Evolutionary conservation across 2,888 invertebrate species (phyloP).

Genomic region (Cotesia congregata): DNA sequence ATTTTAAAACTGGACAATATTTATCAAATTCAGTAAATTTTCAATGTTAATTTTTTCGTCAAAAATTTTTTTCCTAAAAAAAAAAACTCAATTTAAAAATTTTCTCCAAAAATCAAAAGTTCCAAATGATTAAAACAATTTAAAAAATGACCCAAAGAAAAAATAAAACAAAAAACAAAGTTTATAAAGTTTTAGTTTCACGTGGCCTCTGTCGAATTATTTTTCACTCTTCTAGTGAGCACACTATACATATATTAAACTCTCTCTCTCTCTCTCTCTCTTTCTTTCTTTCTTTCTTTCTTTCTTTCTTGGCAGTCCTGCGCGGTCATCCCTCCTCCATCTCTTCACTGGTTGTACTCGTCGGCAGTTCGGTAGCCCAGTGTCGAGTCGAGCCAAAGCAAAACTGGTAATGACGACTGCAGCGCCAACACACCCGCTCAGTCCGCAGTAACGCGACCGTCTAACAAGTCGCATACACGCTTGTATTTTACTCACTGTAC

Average conservation of each 20-base stretch:
- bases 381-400: background rate
- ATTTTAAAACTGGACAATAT: no score
- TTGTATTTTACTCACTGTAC: background rate
- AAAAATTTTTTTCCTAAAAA: background rate
- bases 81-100: background rate
- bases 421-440: conserved; percentile 45
- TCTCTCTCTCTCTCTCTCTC: background rate
- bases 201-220: background rate
- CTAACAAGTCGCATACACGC: conserved; percentile 45
- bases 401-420: conserved; percentile 9
- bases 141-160: background rate
- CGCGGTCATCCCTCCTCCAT: background rate
- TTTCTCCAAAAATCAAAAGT: background rate
- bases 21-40: no score
- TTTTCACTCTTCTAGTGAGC: background rate
- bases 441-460: conserved; percentile 68
- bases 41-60: no score
- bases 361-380: background rate
- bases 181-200: conserved; percentile 6
- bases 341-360: background rate
- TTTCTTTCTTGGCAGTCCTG: background rate
- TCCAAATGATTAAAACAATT: background rate
- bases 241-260: background rate
- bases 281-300: background rate
- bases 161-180: background rate